Evolutionary conservation across 53 echinoderm and acorn worm species (phyloP), one percentile per base, ranked within the genome.

Genomic region (Mesocentrotus franciscanus): DNA sequence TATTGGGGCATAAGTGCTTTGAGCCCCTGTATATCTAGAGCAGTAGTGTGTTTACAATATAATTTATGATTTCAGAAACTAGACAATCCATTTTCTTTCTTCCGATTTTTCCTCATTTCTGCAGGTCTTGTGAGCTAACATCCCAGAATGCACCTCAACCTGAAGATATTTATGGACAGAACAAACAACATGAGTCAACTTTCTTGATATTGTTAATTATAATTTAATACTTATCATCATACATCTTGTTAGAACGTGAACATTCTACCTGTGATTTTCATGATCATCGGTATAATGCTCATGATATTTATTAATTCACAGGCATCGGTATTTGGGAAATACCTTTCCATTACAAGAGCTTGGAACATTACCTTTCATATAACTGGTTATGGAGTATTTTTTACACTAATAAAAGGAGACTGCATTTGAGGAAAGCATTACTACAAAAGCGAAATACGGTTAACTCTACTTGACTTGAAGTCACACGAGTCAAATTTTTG

Each of bases 71-170:
- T 29, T 71, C 71, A 71, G 27, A 0, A 27, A 71, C n/a, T 8
- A n/a, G 4, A 62, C 29, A 72, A 30, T 81, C 14, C 18, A 20
- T 81, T 27, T 5, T 81, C 0, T 81, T 81, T 81, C 15, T 24
- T 36, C 17, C 56, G 1, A 56, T 13, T 87, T 42, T 58, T 58
- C 27, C 59, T 27, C 9, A 10, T 35, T 11, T 66, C 66, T 92
- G 74, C 58, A 92, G 92, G 92, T 92, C 92, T 92, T 92, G 92
- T 92, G 92, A 92, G 92, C 92, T 92, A 92, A 92, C 92, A 56
- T 70, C 26, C 39, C 87, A 87, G 56, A 6, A 26, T 87, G 87
- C 87, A 49, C 9, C 49, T 84, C 84, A 87, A 57, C 58, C 20
- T 58, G 5, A 58, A n/a, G 27, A 58, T 57, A 87, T n/a, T 27